These are phyloP conservation scores for Xenus cinereus DNA, from an alignment of 2,113 vertebrate genomes.

Conservation along the genomic window DNA sequence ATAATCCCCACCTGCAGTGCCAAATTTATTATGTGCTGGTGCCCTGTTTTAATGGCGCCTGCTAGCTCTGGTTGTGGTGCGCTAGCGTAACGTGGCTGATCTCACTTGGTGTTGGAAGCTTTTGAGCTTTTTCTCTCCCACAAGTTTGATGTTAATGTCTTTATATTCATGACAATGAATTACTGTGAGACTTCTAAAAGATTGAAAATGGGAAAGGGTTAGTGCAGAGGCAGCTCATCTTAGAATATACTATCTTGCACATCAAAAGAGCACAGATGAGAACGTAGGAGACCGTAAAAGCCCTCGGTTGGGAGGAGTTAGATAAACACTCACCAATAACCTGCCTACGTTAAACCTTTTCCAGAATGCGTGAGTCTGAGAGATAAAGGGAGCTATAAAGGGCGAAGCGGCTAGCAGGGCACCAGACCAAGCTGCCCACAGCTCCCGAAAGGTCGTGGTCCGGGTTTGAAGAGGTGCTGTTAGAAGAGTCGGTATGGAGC, in stretches of 20 bases:
- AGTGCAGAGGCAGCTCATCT: neutral
- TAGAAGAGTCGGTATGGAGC: constrained; percentile 43
- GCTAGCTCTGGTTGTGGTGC: neutral
- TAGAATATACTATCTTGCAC: neutral
- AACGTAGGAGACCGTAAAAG: neutral
- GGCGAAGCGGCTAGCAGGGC: neutral
- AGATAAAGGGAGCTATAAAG: constrained; percentile 69
- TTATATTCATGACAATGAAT: neutral
- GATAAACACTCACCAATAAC: constrained; percentile 54
- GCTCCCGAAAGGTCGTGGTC: neutral
- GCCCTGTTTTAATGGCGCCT: neutral
- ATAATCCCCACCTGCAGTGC: neutral
- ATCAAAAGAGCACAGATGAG: constrained; percentile 64
- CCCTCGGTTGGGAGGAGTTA: constrained; percentile 41
- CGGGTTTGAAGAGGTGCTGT: neutral
- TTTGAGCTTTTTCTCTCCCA: neutral
- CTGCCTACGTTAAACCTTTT: constrained; percentile 52
- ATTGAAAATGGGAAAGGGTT: neutral
- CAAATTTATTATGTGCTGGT: neutral
- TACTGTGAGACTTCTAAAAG: neutral
- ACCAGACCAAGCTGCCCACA: neutral
- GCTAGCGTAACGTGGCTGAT: neutral
- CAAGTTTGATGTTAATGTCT: neutral
- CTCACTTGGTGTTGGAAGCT: neutral
- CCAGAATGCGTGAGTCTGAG: neutral